Conservation (phyloP, 2,113 vertebrate genomes). For the Siphamia tubifer region DNA sequence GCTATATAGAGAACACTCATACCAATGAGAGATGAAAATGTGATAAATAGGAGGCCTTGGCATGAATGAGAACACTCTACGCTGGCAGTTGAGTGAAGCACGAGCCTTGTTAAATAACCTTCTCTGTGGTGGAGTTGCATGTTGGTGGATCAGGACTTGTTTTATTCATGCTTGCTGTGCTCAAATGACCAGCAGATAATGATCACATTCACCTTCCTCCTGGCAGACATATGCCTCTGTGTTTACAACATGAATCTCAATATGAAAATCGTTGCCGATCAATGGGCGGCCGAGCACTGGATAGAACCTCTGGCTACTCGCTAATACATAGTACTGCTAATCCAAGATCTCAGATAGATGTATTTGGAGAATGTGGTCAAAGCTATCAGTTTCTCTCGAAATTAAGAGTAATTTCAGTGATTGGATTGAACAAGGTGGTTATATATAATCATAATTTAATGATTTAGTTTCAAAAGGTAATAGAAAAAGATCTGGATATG, state of each 20-base stretch:
- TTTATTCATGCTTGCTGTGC: conserved; percentile 66
- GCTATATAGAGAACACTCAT: conserved; percentile 33
- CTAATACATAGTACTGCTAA: conserved; percentile 41
- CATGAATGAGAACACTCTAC: conserved; percentile 44
- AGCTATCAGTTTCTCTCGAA: conserved; percentile 18
- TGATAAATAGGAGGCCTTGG: conserved; percentile 58
- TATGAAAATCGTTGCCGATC: conserved; percentile 65
- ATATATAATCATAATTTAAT: conserved; percentile 44
- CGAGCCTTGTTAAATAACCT: conserved; percentile 52
- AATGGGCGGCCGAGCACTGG: conserved; percentile 49
- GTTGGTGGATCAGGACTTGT: conserved; percentile 50
- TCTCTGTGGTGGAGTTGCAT: conserved; percentile 47
- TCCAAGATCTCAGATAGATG: conserved; percentile 24
- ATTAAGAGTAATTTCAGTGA: conserved; percentile 43
- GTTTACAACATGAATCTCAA: conserved; percentile 71
- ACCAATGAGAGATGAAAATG: conserved; percentile 61
- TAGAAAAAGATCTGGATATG: conserved; percentile 64
- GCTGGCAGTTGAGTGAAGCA: conserved; percentile 36
- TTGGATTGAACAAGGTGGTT: conserved; percentile 16
- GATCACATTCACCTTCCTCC: conserved; percentile 76
- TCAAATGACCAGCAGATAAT: conserved; percentile 71
- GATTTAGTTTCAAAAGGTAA: conserved; percentile 59
- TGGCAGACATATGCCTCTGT: conserved; percentile 61
- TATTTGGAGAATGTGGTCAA: conserved; percentile 8
- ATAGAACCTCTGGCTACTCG: conserved; percentile 55